Conservation (phyloP, 2,113 vertebrate species). For the Hiodon tergisus region DNA sequence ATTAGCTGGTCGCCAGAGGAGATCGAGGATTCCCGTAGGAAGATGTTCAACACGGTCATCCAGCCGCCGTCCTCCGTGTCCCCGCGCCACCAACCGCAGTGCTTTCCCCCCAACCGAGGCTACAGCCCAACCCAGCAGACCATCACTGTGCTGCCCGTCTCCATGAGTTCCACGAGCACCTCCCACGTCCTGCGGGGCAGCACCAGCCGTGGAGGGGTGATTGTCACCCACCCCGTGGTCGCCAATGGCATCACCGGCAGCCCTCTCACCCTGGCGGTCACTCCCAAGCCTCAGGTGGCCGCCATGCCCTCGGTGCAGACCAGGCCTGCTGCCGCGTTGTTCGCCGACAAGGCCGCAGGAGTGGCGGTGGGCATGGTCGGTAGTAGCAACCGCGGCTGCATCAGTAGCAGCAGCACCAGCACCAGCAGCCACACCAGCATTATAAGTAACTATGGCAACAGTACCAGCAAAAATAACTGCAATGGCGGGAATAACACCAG, state of each 20-base stretch:
- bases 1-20: constrained; percentile 98
- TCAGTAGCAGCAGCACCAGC: constrained; percentile 53
- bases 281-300: constrained; percentile 59
- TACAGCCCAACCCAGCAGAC: constrained; percentile 62
- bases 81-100: constrained; percentile 48
- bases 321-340: constrained; percentile 49
- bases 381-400: constrained; percentile 26
- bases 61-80: constrained; percentile 63
- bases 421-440: constrained; percentile 56
- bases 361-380: constrained; percentile 45
- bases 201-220: constrained; percentile 66
- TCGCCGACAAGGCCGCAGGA: constrained; percentile 52
- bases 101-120: constrained; percentile 35
- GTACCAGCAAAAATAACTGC: constrained; percentile 23
- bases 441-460: constrained; percentile 36
- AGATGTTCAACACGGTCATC: constrained; percentile 96
- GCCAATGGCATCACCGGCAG: constrained; percentile 72
- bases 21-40: constrained; percentile 90
- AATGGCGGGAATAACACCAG: constrained; percentile 46
- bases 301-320: constrained; percentile 61
- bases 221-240: constrained; percentile 73
- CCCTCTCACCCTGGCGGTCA: constrained; percentile 67
- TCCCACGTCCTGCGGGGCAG: constrained; percentile 73
- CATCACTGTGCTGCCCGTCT: constrained; percentile 70
- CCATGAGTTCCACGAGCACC: constrained; percentile 66